Percentiles rank a stretch among this genome's conserved stretches.
These are phyloP conservation scores for Indri indri DNA, from an alignment of 2,113 vertebrate species.

Conservation along the genomic window DNA sequence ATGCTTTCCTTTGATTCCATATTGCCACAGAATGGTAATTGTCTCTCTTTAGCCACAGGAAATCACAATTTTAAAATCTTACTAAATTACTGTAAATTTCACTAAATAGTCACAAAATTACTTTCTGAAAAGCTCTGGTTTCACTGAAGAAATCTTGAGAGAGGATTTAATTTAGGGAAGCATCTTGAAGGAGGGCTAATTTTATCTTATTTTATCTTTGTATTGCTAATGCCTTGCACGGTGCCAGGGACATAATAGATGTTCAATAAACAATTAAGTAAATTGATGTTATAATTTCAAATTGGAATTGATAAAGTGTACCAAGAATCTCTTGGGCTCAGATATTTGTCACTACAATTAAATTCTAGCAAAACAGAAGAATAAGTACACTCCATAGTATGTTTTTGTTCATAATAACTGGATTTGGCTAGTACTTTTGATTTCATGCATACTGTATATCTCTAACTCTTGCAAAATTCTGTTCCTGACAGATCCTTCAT, in stretches of 20 bases:
- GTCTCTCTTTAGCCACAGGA: background rate
- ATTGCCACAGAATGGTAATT: background rate
- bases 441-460: background rate
- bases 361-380: background rate
- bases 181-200: background rate
- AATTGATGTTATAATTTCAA: conserved; percentile 5
- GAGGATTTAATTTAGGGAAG: background rate
- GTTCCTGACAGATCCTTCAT: background rate
- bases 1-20: background rate
- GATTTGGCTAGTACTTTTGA: background rate
- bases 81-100: background rate
- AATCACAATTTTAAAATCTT: conserved; percentile 22
- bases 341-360: background rate
- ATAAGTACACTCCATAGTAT: background rate
- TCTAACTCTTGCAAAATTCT: background rate
- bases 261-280: background rate
- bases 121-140: background rate
- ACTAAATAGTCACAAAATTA: conserved; percentile 1
- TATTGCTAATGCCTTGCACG: background rate
- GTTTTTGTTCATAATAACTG: background rate
- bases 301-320: background rate
- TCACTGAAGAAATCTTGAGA: background rate
- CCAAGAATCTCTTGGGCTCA: background rate
- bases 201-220: background rate
- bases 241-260: background rate